Percentiles rank a stretch among this genome's conserved stretches.
Evolutionary conservation across 2,113 vertebrate genomes (phyloP).

Genomic region (Leptodactylus fuscus): DNA sequence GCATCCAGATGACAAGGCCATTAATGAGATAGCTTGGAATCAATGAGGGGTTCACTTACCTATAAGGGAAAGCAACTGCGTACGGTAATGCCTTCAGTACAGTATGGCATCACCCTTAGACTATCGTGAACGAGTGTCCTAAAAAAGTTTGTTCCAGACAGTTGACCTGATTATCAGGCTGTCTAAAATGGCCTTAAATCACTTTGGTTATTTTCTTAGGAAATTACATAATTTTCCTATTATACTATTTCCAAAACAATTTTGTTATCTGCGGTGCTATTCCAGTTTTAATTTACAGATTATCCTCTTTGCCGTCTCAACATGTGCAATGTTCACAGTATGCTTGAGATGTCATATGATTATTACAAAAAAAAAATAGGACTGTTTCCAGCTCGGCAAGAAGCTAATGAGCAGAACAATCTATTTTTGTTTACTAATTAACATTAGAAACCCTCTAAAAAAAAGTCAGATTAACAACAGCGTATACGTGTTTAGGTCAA

Average conservation of each 20-base stretch:
- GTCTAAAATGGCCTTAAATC: too few species aligned
- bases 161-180: too few species aligned
- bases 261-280: neutral
- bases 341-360: constrained; percentile 36
- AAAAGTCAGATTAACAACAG: constrained; percentile 51
- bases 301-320: neutral
- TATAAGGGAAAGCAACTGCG: too few species aligned
- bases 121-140: too few species aligned
- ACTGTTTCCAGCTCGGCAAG: constrained; percentile 50
- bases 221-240: neutral
- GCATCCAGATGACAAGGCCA: too few species aligned
- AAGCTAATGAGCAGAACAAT: constrained; percentile 59
- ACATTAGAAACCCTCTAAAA: constrained; percentile 28
- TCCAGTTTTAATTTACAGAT: constrained; percentile 6
- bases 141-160: too few species aligned
- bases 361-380: constrained; percentile 29
- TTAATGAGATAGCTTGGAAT: too few species aligned
- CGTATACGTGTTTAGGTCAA: constrained; percentile 55
- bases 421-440: constrained; percentile 57
- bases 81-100: too few species aligned
- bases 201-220: neutral
- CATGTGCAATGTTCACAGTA: constrained; percentile 24
- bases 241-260: neutral
- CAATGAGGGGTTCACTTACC: too few species aligned
- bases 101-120: too few species aligned